Evolutionary conservation across 1,140 invertebrate species (phyloP), one percentile per base, ranked within the genome.

Genomic region (Orussus abietinus): DNA sequence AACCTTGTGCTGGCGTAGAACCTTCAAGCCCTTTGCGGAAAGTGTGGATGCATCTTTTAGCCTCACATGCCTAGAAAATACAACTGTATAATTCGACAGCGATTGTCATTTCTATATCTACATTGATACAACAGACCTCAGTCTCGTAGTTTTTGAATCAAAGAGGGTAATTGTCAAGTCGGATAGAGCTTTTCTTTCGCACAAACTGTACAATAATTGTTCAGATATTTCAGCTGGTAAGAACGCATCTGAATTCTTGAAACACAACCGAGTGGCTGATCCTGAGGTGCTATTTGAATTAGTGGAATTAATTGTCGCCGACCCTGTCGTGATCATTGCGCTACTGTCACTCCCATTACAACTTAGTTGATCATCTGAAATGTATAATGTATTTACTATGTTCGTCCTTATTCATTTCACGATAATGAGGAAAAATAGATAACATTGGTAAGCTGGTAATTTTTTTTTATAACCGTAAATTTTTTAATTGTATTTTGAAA

Each of bases 201-300:
- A 78, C 15, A 88, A 65, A 38, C 76, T 78, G 32, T 72, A 68
- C 12, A 88, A 64, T 13, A 88, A 62, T 46, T 77, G 76, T 52
- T 88, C 84, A 1, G 84, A 84, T 26, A 88, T 66, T 57, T 81
- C 78, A 21, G 77, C 73, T 47, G 82, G 84, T 38, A 86, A 76
- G 70, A 78, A 86, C 7, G 80, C 72, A 51, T 85, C 80, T 4
- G 70, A 67, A 59, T 84, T 78, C 56, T 75, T 79, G 58, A 85
- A 84, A 40, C 70, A 70, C 39, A 81, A 71, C 48, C 75, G 77
- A 17, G 66, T 62, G 3, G 51, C 55, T 4, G 53, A 57, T 42
- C 51, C 58, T 46, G 49, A 47, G 10, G 51, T 38, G 49, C 49
- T 36, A 53, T 66, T 58, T 20, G 45, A 59, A 36, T 43, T 57